Evolutionary conservation across 1,140 invertebrate genomes (phyloP).

Genomic region (Antheraea mylitta): DNA sequence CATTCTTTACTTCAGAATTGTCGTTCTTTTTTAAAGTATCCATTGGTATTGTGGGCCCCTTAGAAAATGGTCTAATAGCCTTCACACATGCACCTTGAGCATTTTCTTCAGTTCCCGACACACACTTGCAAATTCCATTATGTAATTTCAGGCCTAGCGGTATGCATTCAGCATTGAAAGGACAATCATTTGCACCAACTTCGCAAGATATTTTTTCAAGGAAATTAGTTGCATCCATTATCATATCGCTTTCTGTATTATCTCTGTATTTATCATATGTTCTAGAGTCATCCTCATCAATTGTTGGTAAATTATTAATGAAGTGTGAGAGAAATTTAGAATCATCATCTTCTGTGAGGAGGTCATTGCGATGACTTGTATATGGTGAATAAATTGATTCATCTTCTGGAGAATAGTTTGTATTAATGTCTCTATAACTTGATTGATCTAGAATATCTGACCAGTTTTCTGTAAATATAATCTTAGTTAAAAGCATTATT

Average conservation of each 20-base stretch:
- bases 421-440: conserved; percentile 63
- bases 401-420: conserved; percentile 66
- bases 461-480: conserved; percentile 68
- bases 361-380: conserved; percentile 51
- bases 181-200: conserved; percentile 78
- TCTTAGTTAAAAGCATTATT: neutral
- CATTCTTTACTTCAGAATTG: conserved; percentile 43
- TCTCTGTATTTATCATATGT: conserved; percentile 70
- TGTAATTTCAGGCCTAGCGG: conserved; percentile 77
- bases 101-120: conserved; percentile 73
- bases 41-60: conserved; percentile 53
- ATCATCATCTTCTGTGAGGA: conserved; percentile 57
- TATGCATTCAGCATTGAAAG: conserved; percentile 83
- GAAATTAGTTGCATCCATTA: conserved; percentile 73
- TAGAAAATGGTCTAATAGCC: conserved; percentile 59
- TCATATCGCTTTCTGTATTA: conserved; percentile 65
- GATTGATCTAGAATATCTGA: conserved; percentile 71
- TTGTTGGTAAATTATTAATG: conserved; percentile 58
- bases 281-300: conserved; percentile 58
- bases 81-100: conserved; percentile 55
- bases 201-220: conserved; percentile 70
- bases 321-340: conserved; percentile 57
- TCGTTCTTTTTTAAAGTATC: conserved; percentile 59
- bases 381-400: conserved; percentile 68
- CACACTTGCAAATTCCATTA: conserved; percentile 85